Evolutionary conservation across 2,113 vertebrate genomes (phyloP).

Genomic region (Noctilio leporinus): DNA sequence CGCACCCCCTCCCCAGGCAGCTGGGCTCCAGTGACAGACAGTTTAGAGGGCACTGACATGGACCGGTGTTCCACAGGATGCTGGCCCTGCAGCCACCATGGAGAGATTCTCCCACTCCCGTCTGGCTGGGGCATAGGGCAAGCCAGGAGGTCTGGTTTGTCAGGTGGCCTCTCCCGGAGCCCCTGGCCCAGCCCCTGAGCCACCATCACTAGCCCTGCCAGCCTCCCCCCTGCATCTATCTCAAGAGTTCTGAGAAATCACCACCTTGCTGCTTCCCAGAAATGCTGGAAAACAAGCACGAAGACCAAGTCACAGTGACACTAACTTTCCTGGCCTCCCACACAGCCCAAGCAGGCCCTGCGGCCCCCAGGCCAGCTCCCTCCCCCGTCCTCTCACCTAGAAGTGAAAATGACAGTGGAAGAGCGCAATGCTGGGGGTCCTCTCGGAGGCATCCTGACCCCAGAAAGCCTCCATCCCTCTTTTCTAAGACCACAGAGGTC

Average conservation of each 20-base stretch:
- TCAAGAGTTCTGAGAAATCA: constrained; percentile 39
- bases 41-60: background rate
- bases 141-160: background rate
- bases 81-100: background rate
- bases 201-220: background rate
- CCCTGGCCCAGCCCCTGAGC: background rate
- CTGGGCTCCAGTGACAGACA: background rate
- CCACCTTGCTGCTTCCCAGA: constrained; percentile 53
- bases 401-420: background rate
- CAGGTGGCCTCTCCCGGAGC: background rate
- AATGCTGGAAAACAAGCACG: background rate
- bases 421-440: background rate
- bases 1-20: background rate
- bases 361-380: background rate
- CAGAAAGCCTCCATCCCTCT: background rate
- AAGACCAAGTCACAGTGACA: constrained; percentile 6
- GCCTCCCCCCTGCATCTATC: background rate
- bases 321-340: background rate
- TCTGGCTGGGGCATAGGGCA: background rate
- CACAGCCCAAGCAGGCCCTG: background rate
- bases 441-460: background rate
- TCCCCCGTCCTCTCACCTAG: background rate
- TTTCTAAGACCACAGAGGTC: background rate
- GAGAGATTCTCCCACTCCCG: background rate
- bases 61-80: background rate